Base-by-base conservation (phyloP, 2,888 invertebrate species). In the Geophilus truncorum region DNA sequence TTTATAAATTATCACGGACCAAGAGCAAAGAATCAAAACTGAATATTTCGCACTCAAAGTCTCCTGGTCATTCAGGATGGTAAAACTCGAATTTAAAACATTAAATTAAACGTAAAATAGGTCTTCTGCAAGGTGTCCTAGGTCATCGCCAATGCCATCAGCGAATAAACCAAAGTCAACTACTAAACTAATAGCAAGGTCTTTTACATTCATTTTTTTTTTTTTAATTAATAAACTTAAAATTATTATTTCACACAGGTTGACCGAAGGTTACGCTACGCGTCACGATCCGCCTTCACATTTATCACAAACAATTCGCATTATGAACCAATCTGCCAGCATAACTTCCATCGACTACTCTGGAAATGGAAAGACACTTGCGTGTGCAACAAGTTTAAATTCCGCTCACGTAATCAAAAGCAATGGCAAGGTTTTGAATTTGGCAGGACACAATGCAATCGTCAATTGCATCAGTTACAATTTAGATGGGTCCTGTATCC, bases 371-470 rank as follows among this genome's bases (percentile, higher is more conserved):
- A 36, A 32, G n/a, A 32, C 51, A 10, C 32, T 79, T 9, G 79
- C 57, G 9, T 28, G 32, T 57, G 51, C 79, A 21, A 79, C 79
- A 32, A 79, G 25, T 23, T 30, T 36, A 62, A 30, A 51, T 30
- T 57, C 51, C 9, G 79, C 79, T 7, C 79, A 79, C 25, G 23
- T 79, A 30, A 57, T 79, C 25, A 79, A 79, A 28, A 51, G 15
- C 18, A 79, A 62, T 25, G 79, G 62, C 2, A 79, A 79, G 32
- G 23, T 79, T 25, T 28, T 57, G 9, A 57, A 79, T 57, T n/a
- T 79, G 30, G 28, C 51, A 79, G 79, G 79, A 28, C 79, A 79
- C 62, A 79, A 79, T 57, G 79, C 51, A 10, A 40, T 32, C 30
- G 57, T 79, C 62, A 79, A 79, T 79, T 51, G 57, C 10, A 34